A percentile compares a stretch with the other conserved stretches of the same genome.
Conservation (phyloP, 2,888 invertebrate genomes). For the Pimpla rufipes region DNA sequence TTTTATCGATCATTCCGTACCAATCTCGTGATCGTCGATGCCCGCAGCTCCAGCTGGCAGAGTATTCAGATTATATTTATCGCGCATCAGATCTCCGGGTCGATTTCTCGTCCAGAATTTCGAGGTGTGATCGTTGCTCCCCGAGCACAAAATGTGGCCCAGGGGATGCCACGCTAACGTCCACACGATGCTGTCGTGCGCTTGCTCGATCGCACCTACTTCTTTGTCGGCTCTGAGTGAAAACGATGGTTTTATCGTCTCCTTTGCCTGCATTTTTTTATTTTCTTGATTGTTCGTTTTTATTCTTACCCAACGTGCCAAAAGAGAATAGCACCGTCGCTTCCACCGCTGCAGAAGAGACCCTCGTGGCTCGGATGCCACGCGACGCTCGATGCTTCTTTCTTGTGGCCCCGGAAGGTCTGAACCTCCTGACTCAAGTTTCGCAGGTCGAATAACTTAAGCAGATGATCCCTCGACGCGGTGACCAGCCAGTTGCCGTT, state of each 20-base stretch:
- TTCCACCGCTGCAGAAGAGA: constrained; percentile 98
- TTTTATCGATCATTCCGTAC: constrained; percentile 81
- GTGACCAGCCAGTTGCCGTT: constrained; percentile 99
- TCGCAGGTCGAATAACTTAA: constrained; percentile 98
- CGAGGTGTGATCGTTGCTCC: constrained; percentile 99
- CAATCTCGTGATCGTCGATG: constrained; percentile 90
- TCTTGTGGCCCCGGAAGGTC: constrained; percentile 99
- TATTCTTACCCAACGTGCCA: constrained; percentile 99
- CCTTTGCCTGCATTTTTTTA: not conserved
- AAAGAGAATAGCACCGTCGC: constrained; percentile 99
- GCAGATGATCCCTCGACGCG: constrained; percentile 98
- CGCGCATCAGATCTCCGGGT: constrained; percentile 99
- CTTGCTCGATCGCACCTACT: constrained; percentile 98
- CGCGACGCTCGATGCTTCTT: constrained; percentile 98
- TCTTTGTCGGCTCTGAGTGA: constrained; percentile 96
- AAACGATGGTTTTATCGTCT: constrained; percentile 3
- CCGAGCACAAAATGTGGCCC: constrained; percentile 99
- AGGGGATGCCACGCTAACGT: constrained; percentile 99
- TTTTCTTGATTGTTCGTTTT: too few relatives aligned
- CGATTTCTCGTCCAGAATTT: constrained; percentile 99
- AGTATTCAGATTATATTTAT: constrained; percentile 98
- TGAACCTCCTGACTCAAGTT: constrained; percentile 98
- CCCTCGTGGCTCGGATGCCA: constrained; percentile 99
- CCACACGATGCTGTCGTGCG: constrained; percentile 99
- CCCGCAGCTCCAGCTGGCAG: constrained; percentile 93